These are phyloP conservation scores for Poecilus cupreus DNA, from an alignment of 2,888 invertebrate genomes.

Conservation along the genomic window DNA sequence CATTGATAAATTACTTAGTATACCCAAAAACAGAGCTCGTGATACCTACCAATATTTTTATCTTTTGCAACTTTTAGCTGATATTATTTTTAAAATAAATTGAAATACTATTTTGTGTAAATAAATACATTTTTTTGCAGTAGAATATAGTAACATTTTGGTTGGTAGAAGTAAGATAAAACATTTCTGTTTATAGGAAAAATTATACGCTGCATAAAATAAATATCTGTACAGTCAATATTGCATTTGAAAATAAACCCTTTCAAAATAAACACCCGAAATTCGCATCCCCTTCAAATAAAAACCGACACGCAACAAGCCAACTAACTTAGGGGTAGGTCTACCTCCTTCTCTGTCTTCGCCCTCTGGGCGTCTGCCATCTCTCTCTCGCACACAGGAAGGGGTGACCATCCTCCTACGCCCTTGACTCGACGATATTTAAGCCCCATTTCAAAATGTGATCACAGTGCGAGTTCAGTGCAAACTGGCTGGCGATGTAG, in stretches of 20 bases:
- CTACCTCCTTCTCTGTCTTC: background rate
- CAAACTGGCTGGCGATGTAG: background rate
- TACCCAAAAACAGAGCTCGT: too few relatives aligned
- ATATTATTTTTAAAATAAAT: too few relatives aligned
- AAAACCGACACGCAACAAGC: background rate
- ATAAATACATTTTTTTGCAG: too few relatives aligned
- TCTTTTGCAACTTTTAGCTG: too few relatives aligned
- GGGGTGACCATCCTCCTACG: conserved; percentile 5
- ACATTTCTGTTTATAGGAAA: background rate
- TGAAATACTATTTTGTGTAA: too few relatives aligned
- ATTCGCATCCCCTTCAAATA: background rate
- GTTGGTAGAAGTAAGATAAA: background rate
- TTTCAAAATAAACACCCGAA: conserved; percentile 2
- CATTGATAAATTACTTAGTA: too few relatives aligned
- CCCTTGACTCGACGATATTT: conserved; percentile 1
- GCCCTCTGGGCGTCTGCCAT: background rate
- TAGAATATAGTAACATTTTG: too few relatives aligned
- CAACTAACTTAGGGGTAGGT: conserved; percentile 8
- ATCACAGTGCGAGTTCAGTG: background rate
- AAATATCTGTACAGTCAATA: background rate
- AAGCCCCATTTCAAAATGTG: too few relatives aligned
- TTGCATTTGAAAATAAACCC: background rate
- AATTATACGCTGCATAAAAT: background rate
- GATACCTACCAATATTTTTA: too few relatives aligned
- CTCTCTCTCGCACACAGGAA: conserved; percentile 16